Evolutionary conservation across 2,113 vertebrate species (phyloP), one percentile per base, ranked within the genome.

Genomic region (Brachypteracias leptosomus): DNA sequence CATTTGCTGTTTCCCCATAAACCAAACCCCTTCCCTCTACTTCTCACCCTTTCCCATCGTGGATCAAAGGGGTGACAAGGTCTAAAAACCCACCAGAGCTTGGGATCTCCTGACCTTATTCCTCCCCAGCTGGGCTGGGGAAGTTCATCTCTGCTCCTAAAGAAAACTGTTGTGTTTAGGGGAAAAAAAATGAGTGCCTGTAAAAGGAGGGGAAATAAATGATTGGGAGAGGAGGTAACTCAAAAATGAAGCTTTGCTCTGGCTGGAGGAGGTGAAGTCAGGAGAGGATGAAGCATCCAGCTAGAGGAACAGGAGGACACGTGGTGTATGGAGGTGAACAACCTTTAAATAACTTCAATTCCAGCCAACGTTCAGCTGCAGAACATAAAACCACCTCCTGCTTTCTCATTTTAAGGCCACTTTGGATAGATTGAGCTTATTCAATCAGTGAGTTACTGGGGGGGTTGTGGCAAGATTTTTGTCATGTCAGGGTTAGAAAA

Each of bases 331-430:
- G 12, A 57, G 54, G 46, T 42, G 47, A 74, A 38, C 19, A 22
- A 18, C 9, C n/a, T 47, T 22, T 7, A 31, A 61, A 28, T 26
- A 46, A 40, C n/a, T 46, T 15, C 3, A 33, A 42, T 18, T 9
- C 24, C 5, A 28, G 12, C n/a, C 17, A 40, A 13, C 1, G 0
- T 9, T 29, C 47, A 28, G 46, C 40, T 31, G 21, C 40, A 33
- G n/a, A 28, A 19, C 4, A 40, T 4, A 11, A 1, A 2, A 26
- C 11, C 49, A 14, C 35, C 46, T 66, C 15, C 3, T 3, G 13
- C 18, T 70, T 61, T 16, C 22, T 24, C 44, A 29, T 36, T 13
- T 40, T 57, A 16, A 77, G 35, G 20, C 17, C 11, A 28, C 10
- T 16, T 49, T 26, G 11, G 35, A 49, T 21, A 36, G 55, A 40